Conservation (phyloP, 2,113 vertebrate genomes). For the Lutjanus erythropterus region DNA sequence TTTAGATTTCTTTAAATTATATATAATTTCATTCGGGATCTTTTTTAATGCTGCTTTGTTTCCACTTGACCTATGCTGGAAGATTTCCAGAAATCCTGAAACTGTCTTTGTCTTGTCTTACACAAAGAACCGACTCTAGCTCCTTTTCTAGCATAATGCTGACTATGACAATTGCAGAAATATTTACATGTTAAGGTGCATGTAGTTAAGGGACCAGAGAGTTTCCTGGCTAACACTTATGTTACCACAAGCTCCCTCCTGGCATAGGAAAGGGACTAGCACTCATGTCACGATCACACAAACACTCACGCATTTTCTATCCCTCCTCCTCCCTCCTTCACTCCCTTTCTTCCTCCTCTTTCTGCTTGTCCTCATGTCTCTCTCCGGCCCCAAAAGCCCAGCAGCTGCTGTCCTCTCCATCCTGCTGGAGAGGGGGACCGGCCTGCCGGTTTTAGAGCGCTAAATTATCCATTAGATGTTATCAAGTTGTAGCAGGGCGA, state of each 20-base stretch:
- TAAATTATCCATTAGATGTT: slow-evolving; percentile 99
- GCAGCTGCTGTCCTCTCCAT: slow-evolving; percentile 71
- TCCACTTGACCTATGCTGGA: background rate
- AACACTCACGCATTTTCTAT: slow-evolving; percentile 35
- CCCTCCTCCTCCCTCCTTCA: slow-evolving; percentile 23
- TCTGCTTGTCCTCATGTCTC: slow-evolving; percentile 49
- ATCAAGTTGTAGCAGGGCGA: slow-evolving; percentile 97
- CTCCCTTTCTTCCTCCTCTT: slow-evolving; percentile 25
- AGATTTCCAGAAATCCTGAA: slow-evolving; percentile 17
- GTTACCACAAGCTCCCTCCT: slow-evolving; percentile 39
- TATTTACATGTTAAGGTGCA: slow-evolving; percentile 25
- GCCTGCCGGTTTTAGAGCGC: slow-evolving; percentile 89
- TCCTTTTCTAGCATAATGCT: background rate
- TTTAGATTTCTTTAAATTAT: background rate
- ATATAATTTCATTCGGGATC: background rate
- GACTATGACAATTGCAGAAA: background rate
- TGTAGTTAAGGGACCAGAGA: slow-evolving; percentile 20
- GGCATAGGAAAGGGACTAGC: slow-evolving; percentile 18
- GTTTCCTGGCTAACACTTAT: slow-evolving; percentile 36
- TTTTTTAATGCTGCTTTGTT: background rate
- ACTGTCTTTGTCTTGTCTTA: background rate
- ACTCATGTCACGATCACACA: slow-evolving; percentile 31
- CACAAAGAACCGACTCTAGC: background rate
- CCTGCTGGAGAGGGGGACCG: slow-evolving; percentile 56
- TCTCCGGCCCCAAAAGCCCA: slow-evolving; percentile 60